These are phyloP conservation scores for Encarsia formosa DNA, from an alignment of 2,888 invertebrate genomes.

Conservation along the genomic window DNA sequence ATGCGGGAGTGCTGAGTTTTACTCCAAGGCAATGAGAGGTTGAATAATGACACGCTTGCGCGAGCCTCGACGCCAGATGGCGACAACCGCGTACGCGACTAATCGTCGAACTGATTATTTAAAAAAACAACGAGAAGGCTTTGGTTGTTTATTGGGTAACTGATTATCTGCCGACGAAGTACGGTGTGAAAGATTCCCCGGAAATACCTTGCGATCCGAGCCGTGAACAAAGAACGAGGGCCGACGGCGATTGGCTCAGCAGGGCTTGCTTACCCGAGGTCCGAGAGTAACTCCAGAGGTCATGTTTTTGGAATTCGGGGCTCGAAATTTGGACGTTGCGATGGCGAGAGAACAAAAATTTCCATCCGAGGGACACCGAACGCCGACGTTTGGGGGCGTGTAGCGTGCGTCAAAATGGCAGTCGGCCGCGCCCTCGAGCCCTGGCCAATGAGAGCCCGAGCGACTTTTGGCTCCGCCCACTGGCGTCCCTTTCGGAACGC, in stretches of 20 bases:
- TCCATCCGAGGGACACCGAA: background rate
- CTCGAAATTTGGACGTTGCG: background rate
- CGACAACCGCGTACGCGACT: slow-evolving; percentile 14
- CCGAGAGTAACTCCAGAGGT: too few species aligned
- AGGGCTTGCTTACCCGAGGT: too few species aligned
- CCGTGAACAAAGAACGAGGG: too few species aligned
- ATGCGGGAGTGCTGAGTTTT: too few species aligned
- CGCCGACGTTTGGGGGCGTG: slow-evolving; percentile 23
- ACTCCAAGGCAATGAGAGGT: background rate
- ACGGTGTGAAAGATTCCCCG: too few species aligned
- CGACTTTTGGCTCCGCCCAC: slow-evolving; percentile 12
- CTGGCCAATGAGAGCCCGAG: slow-evolving; percentile 2
- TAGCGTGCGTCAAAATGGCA: slow-evolving; percentile 17
- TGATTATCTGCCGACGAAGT: too few species aligned
- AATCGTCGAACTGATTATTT: too few species aligned
- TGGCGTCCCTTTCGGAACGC: background rate
- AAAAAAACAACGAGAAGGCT: too few species aligned
- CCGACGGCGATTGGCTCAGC: too few species aligned
- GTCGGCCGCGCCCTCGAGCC: background rate
- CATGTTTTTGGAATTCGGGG: too few species aligned
- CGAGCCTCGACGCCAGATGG: slow-evolving; percentile 21
- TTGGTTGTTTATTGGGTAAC: too few species aligned
- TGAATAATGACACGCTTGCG: background rate
- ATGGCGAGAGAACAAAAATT: slow-evolving; percentile 4
- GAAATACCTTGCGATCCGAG: too few species aligned